Evolutionary conservation across 2,888 invertebrate species (phyloP).

Genomic region (Hesperia comma): DNA sequence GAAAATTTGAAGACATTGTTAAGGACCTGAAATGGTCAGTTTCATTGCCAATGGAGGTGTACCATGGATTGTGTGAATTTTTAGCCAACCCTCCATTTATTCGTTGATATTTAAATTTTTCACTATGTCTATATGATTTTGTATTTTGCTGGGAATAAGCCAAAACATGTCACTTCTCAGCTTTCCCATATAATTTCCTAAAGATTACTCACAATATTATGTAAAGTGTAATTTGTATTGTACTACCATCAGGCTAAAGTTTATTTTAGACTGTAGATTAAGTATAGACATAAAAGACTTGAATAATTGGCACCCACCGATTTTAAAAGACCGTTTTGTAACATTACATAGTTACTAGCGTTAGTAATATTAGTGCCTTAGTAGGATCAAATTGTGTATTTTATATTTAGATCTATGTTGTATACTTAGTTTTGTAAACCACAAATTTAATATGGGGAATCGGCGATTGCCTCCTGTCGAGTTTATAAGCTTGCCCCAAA

Average conservation of each 20-base stretch:
- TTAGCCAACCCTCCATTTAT: too few species aligned
- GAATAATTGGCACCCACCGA: conserved; percentile 51
- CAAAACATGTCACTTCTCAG: too few species aligned
- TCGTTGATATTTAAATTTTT: too few species aligned
- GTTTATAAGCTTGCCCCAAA: too few species aligned
- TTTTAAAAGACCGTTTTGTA: conserved; percentile 25
- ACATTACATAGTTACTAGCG: neutral
- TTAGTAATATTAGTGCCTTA: conserved; percentile 29
- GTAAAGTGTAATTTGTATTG: conserved; percentile 36
- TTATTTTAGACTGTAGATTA: neutral
- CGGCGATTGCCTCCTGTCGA: too few species aligned
- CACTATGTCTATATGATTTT: too few species aligned
- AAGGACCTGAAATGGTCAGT: too few species aligned
- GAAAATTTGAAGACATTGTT: too few species aligned
- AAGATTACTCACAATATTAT: neutral
- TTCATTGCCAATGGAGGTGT: too few species aligned
- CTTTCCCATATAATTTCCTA: neutral
- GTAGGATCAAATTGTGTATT: conserved; percentile 22
- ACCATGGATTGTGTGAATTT: too few species aligned
- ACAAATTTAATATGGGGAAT: neutral
- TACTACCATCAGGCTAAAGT: conserved; percentile 32
- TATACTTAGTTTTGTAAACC: neutral
- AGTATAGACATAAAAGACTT: conserved; percentile 6
- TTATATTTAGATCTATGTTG: neutral
- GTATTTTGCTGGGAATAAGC: too few species aligned